These are phyloP conservation scores for Toxotes chatareus DNA, from an alignment of 2,113 vertebrate genomes.

Conservation along the genomic window DNA sequence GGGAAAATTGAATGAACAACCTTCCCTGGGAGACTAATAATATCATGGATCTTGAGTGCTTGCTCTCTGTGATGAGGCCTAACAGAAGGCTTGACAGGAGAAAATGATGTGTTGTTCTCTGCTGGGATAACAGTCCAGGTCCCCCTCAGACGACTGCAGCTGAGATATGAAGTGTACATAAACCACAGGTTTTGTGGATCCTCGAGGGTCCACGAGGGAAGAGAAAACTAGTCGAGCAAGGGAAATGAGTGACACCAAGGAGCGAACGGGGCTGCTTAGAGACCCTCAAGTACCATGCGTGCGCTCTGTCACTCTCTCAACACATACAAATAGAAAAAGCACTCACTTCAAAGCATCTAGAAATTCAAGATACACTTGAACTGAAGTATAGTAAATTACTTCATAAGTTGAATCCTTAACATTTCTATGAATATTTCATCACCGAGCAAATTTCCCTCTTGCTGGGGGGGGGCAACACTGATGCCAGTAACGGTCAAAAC, in stretches of 20 bases:
- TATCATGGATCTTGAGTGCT: slow-evolving; percentile 75
- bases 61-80: slow-evolving; percentile 78
- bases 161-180: slow-evolving; percentile 78
- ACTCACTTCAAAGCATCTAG: slow-evolving; percentile 63
- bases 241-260: slow-evolving; percentile 73
- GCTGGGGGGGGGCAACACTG: slow-evolving; percentile 20
- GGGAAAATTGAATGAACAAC: slow-evolving; percentile 75
- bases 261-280: slow-evolving; percentile 60
- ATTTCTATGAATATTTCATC: slow-evolving; percentile 66
- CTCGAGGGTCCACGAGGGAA: slow-evolving; percentile 58
- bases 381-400: slow-evolving; percentile 66
- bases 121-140: slow-evolving; percentile 70
- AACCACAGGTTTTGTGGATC: slow-evolving; percentile 66
- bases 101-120: slow-evolving; percentile 81
- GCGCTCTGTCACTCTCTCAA: slow-evolving; percentile 44
- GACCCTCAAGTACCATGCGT: slow-evolving; percentile 48
- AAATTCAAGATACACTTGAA: slow-evolving; percentile 67
- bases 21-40: slow-evolving; percentile 81
- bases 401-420: slow-evolving; percentile 55
- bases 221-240: slow-evolving; percentile 47
- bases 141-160: slow-evolving; percentile 65
- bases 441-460: slow-evolving; percentile 23
- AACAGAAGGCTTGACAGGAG: slow-evolving; percentile 80
- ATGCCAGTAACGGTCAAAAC: slow-evolving; percentile 5
- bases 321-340: slow-evolving; percentile 63